Evolutionary conservation across 2,888 invertebrate species (phyloP), one percentile per base, ranked within the genome.

Genomic region (Eristalis arbustorum): DNA sequence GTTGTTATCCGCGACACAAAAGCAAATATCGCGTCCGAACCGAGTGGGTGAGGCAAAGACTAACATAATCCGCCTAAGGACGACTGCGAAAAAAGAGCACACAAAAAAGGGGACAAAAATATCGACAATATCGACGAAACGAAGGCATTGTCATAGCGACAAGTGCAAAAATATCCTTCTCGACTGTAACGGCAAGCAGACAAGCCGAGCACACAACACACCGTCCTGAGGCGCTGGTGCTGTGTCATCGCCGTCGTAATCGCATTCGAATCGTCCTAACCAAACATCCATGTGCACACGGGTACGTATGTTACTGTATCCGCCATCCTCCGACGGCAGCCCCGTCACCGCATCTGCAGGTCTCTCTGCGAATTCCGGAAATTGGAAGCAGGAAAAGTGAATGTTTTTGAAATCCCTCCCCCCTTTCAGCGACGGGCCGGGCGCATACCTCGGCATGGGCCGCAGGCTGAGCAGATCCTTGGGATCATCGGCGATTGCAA

Each of bases 211-310:
- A 75, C 49, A 69, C 57, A 56, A 34, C 56, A 76, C 71, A 49
- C 69, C 74, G 49, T 66, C 84, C 84, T 75, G 11, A 79, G 79
- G 84, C 79, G n/a, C n/a, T n/a, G 79, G 61, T 79, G 64, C 66
- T 66, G 49, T 84, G 68, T 84, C 78, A 66, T 72, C 76, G 72
- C 57, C 72, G 76, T 73, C 59, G 67, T 80, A 80, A 84, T 84
- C 80, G 80, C 72, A 72, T 62, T 76, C 67, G 62, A 69, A 80
- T 80, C 67, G 80, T 75, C 62, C 67, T 80, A 80, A 64, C 76
- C 72, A 72, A 80, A 62, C 74, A 74, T 42, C 62, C 76, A 72
- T 61, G 71, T 72, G 77, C 67, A 77, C 77, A 62, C 79, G 71
- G 74, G 67, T 72, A 71, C 84, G 49, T 49, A 18, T 49, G 49